A percentile compares a stretch with the other conserved stretches of the same genome.
Evolutionary conservation across 1,140 invertebrate genomes (phyloP).

Genomic region (Tetranychus cinnabarinus): DNA sequence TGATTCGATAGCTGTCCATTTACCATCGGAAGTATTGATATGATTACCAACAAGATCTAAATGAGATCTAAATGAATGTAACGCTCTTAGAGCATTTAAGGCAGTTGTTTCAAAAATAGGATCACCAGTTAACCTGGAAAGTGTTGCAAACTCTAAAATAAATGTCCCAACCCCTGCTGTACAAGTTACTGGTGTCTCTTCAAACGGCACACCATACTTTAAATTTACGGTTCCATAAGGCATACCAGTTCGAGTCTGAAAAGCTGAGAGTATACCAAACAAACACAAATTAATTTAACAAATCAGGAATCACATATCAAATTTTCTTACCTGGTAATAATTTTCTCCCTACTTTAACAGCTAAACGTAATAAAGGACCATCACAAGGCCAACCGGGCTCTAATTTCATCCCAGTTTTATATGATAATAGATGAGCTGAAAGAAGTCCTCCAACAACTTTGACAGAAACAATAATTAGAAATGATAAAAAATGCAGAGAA

Average conservation of each 20-base stretch:
- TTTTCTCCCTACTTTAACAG: constrained; percentile 74
- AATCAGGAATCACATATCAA: constrained; percentile 1
- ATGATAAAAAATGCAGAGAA: neutral
- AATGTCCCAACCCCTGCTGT: constrained; percentile 95
- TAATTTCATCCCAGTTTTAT: constrained; percentile 47
- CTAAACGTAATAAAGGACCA: constrained; percentile 69
- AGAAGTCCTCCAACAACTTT: constrained; percentile 77
- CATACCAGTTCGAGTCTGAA: constrained; percentile 53
- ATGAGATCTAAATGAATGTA: constrained; percentile 61
- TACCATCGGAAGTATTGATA: constrained; percentile 75
- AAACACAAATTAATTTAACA: neutral
- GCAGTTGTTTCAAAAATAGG: constrained; percentile 81
- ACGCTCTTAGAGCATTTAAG: constrained; percentile 60
- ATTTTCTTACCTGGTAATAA: constrained; percentile 38
- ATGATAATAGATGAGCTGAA: constrained; percentile 78
- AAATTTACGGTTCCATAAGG: constrained; percentile 93
- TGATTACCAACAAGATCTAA: constrained; percentile 88
- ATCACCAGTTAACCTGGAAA: constrained; percentile 81
- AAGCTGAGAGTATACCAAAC: constrained; percentile 20
- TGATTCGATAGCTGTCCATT: constrained; percentile 89
- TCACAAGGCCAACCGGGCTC: constrained; percentile 92
- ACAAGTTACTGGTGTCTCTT: constrained; percentile 88
- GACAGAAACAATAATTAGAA: constrained; percentile 9
- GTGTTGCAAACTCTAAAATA: constrained; percentile 83
- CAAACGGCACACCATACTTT: constrained; percentile 65